Evolutionary conservation across 92 coral and sea anemone species (phyloP).

Genomic region (Epizoanthus ramosus): DNA sequence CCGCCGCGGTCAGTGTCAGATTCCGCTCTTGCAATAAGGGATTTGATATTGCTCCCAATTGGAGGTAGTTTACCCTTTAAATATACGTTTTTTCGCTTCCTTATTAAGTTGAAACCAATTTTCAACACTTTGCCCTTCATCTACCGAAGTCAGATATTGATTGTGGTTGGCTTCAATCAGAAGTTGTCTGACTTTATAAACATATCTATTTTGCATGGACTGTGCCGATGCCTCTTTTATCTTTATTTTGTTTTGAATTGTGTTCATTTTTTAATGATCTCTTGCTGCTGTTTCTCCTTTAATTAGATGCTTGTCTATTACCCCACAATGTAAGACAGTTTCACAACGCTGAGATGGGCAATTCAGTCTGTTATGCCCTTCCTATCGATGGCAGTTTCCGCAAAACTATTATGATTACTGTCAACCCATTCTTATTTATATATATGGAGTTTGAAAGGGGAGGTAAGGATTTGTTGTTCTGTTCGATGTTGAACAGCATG

Average conservation of each 20-base stretch:
- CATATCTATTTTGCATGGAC: background rate
- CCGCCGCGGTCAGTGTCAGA: background rate
- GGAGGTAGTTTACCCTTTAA: constrained; percentile 20
- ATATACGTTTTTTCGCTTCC: constrained; percentile 21
- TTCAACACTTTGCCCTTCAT: constrained; percentile 13
- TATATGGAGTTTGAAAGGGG: too few relatives aligned
- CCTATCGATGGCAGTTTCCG: constrained; percentile 15
- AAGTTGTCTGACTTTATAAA: constrained; percentile 11
- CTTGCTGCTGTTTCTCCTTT: constrained; percentile 29
- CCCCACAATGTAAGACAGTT: background rate
- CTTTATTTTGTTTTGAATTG: too few relatives aligned
- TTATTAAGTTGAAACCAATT: constrained; percentile 41
- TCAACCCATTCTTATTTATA: constrained; percentile 10
- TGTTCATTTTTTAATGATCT: background rate
- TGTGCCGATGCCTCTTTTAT: background rate
- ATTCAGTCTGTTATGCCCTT: constrained; percentile 21
- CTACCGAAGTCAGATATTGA: background rate
- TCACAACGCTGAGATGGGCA: constrained; percentile 21
- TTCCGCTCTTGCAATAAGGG: background rate
- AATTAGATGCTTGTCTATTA: constrained; percentile 13
- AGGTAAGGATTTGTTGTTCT: too few relatives aligned
- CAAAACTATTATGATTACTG: background rate
- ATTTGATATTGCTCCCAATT: constrained; percentile 9
- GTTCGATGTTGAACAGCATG: too few relatives aligned
- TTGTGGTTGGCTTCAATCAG: constrained; percentile 24